Evolutionary conservation across 2,888 invertebrate species (phyloP).

Genomic region (Apocheima hispidaria): DNA sequence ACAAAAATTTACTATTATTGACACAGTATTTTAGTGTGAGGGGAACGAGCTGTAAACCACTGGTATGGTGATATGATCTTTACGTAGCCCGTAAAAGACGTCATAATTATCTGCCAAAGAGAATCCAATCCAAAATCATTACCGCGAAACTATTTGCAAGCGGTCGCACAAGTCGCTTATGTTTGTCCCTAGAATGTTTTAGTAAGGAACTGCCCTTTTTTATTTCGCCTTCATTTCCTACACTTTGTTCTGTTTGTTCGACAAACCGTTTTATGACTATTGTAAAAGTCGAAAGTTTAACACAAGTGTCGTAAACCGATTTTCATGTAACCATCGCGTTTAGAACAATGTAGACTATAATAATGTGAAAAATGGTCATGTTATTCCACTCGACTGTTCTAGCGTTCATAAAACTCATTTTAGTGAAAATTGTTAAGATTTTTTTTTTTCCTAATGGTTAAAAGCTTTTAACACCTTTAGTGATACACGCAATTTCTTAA

Average conservation of each 20-base stretch:
- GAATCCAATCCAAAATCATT: too few species aligned
- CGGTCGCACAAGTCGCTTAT: slow-evolving; percentile 3
- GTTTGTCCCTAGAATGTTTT: slow-evolving; percentile 33
- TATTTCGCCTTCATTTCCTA: slow-evolving; percentile 70
- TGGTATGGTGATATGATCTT: too few species aligned
- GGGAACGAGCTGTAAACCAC: too few species aligned
- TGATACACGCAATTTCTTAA: slow-evolving; percentile 1
- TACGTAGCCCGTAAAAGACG: too few species aligned
- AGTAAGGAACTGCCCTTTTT: slow-evolving; percentile 63
- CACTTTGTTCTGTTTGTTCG: slow-evolving; percentile 69
- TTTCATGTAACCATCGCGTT: slow-evolving; percentile 42
- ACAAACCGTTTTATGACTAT: slow-evolving; percentile 70
- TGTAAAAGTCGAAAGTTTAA: slow-evolving; percentile 65
- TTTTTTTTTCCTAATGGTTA: slow-evolving; percentile 33
- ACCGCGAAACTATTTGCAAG: not conserved
- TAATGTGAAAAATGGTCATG: slow-evolving; percentile 14
- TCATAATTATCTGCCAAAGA: too few species aligned
- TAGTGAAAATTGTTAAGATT: not conserved
- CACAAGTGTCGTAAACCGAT: slow-evolving; percentile 55
- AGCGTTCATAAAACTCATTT: not conserved
- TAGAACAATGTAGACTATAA: slow-evolving; percentile 32
- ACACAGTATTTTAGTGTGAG: too few species aligned
- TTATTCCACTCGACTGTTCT: slow-evolving; percentile 24
- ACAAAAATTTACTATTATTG: too few species aligned
- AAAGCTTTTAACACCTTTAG: slow-evolving; percentile 60